Evolutionary conservation across 1,140 invertebrate species (phyloP).

Genomic region (Drosophila ficusphila): DNA sequence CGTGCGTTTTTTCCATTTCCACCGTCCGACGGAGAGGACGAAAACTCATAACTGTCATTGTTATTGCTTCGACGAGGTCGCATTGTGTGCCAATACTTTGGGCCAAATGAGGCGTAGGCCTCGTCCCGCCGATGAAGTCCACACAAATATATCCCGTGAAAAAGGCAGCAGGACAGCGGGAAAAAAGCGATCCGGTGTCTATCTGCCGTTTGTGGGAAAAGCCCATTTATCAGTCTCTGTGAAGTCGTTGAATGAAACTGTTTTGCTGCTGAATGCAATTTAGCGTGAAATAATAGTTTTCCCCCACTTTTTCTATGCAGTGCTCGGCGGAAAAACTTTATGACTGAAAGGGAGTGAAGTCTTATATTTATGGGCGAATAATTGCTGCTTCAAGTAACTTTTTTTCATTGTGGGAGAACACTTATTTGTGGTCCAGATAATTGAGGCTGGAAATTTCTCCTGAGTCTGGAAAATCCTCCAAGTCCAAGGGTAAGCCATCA

Average conservation of each 20-base stretch:
- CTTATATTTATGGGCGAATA: conserved; percentile 29
- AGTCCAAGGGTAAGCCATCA: conserved; percentile 10
- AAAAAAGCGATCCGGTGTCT: conserved; percentile 7
- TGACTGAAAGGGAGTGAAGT: background rate
- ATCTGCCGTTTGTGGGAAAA: conserved; percentile 10
- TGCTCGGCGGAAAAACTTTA: conserved; percentile 18
- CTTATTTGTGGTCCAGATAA: conserved; percentile 2
- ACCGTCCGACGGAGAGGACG: conserved; percentile 7
- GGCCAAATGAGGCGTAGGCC: conserved; percentile 51
- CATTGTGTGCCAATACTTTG: conserved; percentile 51
- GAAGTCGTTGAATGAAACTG: conserved; percentile 64
- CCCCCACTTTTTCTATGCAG: conserved; percentile 23
- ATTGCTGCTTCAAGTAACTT: conserved; percentile 5
- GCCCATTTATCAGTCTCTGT: conserved; percentile 70
- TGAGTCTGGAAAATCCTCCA: conserved; percentile 9
- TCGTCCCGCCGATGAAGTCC: conserved; percentile 32
- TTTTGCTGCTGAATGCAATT: conserved; percentile 66
- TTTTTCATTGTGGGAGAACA: background rate
- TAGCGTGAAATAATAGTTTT: conserved; percentile 59
- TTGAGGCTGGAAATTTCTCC: conserved; percentile 6
- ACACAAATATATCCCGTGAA: conserved; percentile 28
- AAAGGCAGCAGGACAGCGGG: conserved; percentile 10
- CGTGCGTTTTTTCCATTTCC: conserved; percentile 3
- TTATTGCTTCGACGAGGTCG: conserved; percentile 46
- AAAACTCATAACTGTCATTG: conserved; percentile 59